Percentiles rank a stretch among this genome's conserved stretches.
These are phyloP conservation scores for Turdus rufiventris DNA, from an alignment of 2,113 vertebrate genomes.

Conservation along the genomic window DNA sequence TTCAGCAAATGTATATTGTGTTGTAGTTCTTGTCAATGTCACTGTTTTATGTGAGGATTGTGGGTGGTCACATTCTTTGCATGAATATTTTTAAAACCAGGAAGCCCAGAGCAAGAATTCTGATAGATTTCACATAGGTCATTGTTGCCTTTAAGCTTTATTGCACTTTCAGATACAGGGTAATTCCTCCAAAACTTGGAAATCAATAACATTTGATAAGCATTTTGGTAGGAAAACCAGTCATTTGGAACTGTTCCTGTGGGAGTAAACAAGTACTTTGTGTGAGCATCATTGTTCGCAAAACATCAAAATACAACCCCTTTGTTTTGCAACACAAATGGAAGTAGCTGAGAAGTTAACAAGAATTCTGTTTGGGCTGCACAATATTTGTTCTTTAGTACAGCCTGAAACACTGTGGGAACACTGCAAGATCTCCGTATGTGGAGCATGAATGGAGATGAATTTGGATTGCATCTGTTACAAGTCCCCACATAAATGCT, in stretches of 20 bases:
- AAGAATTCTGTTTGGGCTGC: background rate
- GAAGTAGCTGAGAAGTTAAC: background rate
- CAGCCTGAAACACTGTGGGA: background rate
- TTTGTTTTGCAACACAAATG: background rate
- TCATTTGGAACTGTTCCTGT: background rate
- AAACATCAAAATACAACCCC: background rate
- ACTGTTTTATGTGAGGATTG: slow-evolving; percentile 6
- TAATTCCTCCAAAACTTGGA: background rate
- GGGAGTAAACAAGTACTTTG: background rate
- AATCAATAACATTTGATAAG: background rate
- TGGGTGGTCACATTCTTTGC: slow-evolving; percentile 48
- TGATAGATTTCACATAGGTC: background rate
- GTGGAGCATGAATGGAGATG: background rate
- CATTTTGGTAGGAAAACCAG: background rate
- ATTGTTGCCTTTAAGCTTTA: background rate
- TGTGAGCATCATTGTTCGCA: background rate
- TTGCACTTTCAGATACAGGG: background rate
- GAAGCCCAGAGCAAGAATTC: background rate
- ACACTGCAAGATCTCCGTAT: background rate
- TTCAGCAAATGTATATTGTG: slow-evolving; percentile 44
- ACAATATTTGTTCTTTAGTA: background rate
- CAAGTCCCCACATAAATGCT: background rate
- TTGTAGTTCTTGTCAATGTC: slow-evolving; percentile 15
- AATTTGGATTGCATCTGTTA: background rate
- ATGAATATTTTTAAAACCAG: slow-evolving; percentile 11